A percentile compares a stretch with the other conserved stretches of the same genome.
Evolutionary conservation across 1,140 invertebrate species (phyloP).

Genomic region (Drosophila kurseongensis): DNA sequence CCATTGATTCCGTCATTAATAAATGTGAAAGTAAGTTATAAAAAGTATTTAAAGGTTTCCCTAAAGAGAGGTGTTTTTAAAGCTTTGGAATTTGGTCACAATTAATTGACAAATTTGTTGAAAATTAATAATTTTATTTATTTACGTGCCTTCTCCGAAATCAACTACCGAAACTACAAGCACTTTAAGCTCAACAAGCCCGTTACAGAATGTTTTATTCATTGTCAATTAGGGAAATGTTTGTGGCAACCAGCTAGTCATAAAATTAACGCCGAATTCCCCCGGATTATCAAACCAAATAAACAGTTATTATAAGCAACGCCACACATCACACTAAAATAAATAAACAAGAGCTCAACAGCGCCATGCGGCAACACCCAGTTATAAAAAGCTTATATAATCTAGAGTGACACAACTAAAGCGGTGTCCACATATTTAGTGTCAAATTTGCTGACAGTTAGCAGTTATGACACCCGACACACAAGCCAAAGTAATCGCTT

Average conservation of each 20-base stretch:
- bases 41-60: too few species aligned
- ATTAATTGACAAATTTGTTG: too few species aligned
- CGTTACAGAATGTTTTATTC: conserved; percentile 2
- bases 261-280: conserved; percentile 4
- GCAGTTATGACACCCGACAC: conserved; percentile 68
- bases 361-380: conserved; percentile 21
- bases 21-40: too few species aligned
- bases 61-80: too few species aligned
- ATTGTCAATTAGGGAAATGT: conserved; percentile 6
- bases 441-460: conserved; percentile 73
- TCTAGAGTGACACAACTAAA: conserved; percentile 61
- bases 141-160: too few species aligned
- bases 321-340: conserved; percentile 43
- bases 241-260: background rate
- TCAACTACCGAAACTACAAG: too few species aligned
- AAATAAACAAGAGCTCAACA: conserved; percentile 46
- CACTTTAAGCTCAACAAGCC: background rate
- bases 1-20: too few species aligned
- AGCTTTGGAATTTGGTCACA: too few species aligned
- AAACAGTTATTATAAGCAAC: conserved; percentile 43
- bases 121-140: too few species aligned
- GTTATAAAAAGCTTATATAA: conserved; percentile 39
- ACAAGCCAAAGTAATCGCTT: conserved; percentile 65
- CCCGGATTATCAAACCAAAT: conserved; percentile 56
- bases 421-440: conserved; percentile 66